A percentile compares a stretch with the other conserved stretches of the same genome.
phyloP scores from a whole-genome alignment of 2,888 invertebrate genomes.

The Herminia tarsipennalis region DNA sequence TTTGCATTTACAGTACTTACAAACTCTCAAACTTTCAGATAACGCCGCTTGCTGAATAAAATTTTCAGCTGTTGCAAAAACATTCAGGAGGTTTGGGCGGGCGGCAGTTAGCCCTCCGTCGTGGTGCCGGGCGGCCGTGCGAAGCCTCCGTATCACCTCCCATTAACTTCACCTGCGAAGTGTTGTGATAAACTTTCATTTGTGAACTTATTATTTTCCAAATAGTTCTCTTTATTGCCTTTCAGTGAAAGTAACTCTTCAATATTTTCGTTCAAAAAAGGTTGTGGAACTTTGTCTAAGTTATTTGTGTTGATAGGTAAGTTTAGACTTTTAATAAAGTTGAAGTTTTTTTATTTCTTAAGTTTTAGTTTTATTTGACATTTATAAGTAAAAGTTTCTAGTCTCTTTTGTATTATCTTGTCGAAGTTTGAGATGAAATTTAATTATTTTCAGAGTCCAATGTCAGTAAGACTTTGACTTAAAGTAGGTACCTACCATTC shows the following conservation, averaged over 20 bases:
- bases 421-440: no score
- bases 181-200: slow-evolving; percentile 36
- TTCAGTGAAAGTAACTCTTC: neutral
- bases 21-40: slow-evolving; percentile 45
- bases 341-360: no score
- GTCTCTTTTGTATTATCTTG: no score
- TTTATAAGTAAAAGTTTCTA: neutral
- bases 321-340: no score
- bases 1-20: slow-evolving; percentile 27
- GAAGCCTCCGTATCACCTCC: slow-evolving; percentile 44
- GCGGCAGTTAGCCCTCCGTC: slow-evolving; percentile 67
- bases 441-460: no score
- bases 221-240: neutral
- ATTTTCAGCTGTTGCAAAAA: slow-evolving; percentile 59
- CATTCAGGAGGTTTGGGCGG: slow-evolving; percentile 59
- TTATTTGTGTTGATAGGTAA: slow-evolving; percentile 6
- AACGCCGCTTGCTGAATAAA: slow-evolving; percentile 56
- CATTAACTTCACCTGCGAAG: slow-evolving; percentile 36
- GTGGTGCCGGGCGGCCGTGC: slow-evolving; percentile 63
- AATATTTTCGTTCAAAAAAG: neutral
- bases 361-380: neutral
- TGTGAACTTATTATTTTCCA: neutral
- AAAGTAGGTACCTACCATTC: no score
- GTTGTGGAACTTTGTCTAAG: neutral
- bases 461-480: no score